Percentiles rank a stretch among this genome's conserved stretches.
These are phyloP conservation scores for Hydractinia echinata DNA, from an alignment of 30 jellyfish, hydroid and myxozoan species.

Conservation along the genomic window DNA sequence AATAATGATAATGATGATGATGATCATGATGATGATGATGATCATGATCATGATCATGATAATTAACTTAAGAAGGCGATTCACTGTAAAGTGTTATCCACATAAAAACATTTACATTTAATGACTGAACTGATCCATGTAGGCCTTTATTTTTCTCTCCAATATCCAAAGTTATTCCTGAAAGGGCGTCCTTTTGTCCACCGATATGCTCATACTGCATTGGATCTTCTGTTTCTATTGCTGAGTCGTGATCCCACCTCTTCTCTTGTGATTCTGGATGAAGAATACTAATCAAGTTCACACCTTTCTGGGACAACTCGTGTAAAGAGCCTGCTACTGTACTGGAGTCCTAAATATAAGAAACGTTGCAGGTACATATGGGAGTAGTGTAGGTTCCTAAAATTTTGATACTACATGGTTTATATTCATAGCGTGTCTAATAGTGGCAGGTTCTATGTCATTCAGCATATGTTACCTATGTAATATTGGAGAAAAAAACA, in stretches of 20 bases:
- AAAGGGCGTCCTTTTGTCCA: background rate
- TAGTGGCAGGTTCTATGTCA: no score
- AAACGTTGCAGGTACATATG: background rate
- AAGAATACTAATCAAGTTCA: background rate
- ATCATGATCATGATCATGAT: no score
- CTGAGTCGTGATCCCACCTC: conserved; percentile 8
- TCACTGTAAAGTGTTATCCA: no score
- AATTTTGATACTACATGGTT: background rate
- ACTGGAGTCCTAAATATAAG: background rate
- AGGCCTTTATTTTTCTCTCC: no score
- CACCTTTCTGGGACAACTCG: conserved; percentile 16
- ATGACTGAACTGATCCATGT: no score
- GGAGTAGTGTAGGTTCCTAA: background rate
- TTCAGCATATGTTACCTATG: no score
- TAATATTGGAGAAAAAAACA: background rate
- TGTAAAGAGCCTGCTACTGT: conserved; percentile 14
- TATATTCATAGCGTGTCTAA: no score
- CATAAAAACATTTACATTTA: no score
- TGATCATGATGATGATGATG: no score
- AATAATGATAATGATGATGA: no score
- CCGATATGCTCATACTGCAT: conserved; percentile 4
- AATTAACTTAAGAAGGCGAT: no score
- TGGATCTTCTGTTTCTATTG: conserved; percentile 17
- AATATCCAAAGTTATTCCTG: no score
- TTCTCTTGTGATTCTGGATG: conserved; percentile 5